Evolutionary conservation across 2,888 invertebrate genomes (phyloP), one percentile per base, ranked within the genome.

Genomic region (Cephonodes hylas): DNA sequence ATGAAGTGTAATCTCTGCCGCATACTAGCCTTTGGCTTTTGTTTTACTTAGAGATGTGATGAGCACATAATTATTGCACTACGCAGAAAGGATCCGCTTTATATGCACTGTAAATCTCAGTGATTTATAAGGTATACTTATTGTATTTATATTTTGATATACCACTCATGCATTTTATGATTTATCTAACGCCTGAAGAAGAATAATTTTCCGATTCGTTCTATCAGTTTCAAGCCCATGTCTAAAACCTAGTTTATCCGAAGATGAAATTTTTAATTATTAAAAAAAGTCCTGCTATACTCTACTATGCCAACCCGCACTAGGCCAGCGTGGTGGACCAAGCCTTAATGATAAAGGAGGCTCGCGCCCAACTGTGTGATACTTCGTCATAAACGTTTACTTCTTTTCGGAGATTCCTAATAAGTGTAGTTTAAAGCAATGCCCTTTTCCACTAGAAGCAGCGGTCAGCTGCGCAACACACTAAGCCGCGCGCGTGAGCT

Each of bases 401-500:
- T n/a, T n/a, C n/a, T n/a, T n/a, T n/a, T n/a, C n/a, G n/a, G n/a
- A n/a, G n/a, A n/a, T n/a, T n/a, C n/a, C n/a, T n/a, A n/a, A n/a
- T n/a, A n/a, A n/a, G n/a, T n/a, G n/a, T n/a, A n/a, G n/a, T n/a
- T n/a, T n/a, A n/a, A 45, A 22, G 10, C 18, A 45, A 13, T 3
- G 18, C 23, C 0, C 23, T 45, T 7, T 18, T 68, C 63, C 25
- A 63, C 59, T 88, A 95, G 95, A 89, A 96, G 95, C 86, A 96
- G 95, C 86, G 96, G 96, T 63, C 96, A 96, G 89, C 93, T 96
- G 81, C 94, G 96, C 75, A 96, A 95, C 80, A 96, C 96, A 75
- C 93, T 96, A 81, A 96, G 95, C 90, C 96, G 96, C 81, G 96
- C 96, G 71, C 95, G 96, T 74, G 96, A 96, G 76, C 93, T 96